Percentiles rank a stretch among this genome's conserved stretches.
These are phyloP conservation scores for Rhyacichthys aspro DNA, from an alignment of 2,797 vertebrate species.

Conservation along the genomic window DNA sequence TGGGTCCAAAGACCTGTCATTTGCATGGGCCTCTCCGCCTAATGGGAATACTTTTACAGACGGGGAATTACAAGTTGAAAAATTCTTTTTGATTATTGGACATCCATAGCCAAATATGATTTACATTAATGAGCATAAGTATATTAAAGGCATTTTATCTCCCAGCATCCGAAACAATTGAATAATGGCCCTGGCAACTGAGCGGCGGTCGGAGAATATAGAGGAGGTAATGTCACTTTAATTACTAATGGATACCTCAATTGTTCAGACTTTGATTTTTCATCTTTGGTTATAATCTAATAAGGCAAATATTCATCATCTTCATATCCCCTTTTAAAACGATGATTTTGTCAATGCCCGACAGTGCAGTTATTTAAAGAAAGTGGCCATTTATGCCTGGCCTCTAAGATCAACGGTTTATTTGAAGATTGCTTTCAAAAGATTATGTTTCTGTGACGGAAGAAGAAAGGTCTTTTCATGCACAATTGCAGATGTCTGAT, in stretches of 20 bases:
- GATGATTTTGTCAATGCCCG: constrained; percentile 72
- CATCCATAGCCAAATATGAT: constrained; percentile 89
- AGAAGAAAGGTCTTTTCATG: constrained; percentile 60
- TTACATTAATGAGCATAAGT: constrained; percentile 89
- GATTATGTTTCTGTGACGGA: constrained; percentile 50
- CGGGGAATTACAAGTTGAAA: constrained; percentile 81
- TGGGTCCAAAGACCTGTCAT: constrained; percentile 80
- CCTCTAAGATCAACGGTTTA: constrained; percentile 69
- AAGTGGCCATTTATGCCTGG: constrained; percentile 66
- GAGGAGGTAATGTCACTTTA: constrained; percentile 81
- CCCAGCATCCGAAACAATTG: constrained; percentile 80
- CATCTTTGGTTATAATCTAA: constrained; percentile 79
- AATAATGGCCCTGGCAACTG: constrained; percentile 81
- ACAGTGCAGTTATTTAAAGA: constrained; percentile 69
- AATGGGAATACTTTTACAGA: constrained; percentile 82
- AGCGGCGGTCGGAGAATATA: constrained; percentile 64
- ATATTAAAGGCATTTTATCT: constrained; percentile 86
- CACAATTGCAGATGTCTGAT: constrained; percentile 53
- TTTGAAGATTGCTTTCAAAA: constrained; percentile 77
- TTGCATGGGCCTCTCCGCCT: constrained; percentile 78
- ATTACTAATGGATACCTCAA: constrained; percentile 84
- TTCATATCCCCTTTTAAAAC: constrained; percentile 74
- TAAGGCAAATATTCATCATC: constrained; percentile 84
- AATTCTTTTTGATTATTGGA: constrained; percentile 88
- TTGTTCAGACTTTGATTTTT: constrained; percentile 83